Conservation (phyloP, 2,888 invertebrate species). For the Platycheirus albimanus region DNA sequence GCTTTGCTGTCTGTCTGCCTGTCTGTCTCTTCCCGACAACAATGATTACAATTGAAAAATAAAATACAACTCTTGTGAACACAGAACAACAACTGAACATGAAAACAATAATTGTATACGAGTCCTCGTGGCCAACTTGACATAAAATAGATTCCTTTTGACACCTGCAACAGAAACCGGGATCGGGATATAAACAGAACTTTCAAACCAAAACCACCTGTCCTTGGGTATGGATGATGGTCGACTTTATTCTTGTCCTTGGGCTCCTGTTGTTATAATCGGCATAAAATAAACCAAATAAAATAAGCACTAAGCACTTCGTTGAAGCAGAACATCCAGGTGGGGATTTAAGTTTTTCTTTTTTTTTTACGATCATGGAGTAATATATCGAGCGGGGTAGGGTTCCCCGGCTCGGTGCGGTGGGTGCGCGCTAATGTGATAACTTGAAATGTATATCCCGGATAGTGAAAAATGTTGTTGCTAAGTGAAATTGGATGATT, state of each 20-base stretch:
- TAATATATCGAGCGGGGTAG: conserved; percentile 24
- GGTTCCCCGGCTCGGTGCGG: too few species aligned
- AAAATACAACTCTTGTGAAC: neutral
- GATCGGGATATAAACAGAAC: conserved; percentile 2
- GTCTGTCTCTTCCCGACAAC: neutral
- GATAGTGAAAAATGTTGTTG: conserved; percentile 45
- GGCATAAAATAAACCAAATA: neutral
- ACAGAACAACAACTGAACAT: neutral
- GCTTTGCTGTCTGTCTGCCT: neutral
- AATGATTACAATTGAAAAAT: conserved; percentile 1
- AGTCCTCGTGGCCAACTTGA: conserved; percentile 71
- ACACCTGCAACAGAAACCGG: conserved; percentile 38
- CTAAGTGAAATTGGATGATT: conserved; percentile 69
- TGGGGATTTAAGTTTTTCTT: conserved; percentile 6
- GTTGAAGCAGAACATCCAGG: conserved; percentile 15
- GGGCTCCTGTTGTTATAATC: neutral
- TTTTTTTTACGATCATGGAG: neutral
- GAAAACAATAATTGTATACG: conserved; percentile 59
- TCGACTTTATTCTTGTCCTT: neutral
- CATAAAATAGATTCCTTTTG: conserved; percentile 68
- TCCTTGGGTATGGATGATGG: neutral
- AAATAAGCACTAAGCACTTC: neutral
- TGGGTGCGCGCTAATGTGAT: conserved; percentile 49
- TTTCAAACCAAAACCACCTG: conserved; percentile 12
- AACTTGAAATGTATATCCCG: conserved; percentile 54